Evolutionary conservation across 2,797 vertebrate species (phyloP), one percentile per base, ranked within the genome.

Genomic region (Hapalemur alaotrensis): DNA sequence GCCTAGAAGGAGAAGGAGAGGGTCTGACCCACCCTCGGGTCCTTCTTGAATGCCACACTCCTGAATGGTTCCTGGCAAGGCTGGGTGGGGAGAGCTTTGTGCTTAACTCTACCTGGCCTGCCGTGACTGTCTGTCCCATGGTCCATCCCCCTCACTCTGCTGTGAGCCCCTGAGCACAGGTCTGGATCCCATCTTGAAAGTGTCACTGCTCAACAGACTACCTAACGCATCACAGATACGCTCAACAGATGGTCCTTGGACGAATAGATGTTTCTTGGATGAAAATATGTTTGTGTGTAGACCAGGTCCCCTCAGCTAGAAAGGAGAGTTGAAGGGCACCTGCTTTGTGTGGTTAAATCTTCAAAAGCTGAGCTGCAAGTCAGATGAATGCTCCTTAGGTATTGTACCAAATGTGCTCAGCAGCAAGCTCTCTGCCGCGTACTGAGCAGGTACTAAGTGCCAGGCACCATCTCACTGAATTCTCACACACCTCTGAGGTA

Each of bases 91-190:
- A 63, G 30, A 38, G 9, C 41, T 69, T 20, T 18, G 38, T 46
- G 48, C 48, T 65, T 32, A 5, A 18, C 23, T 30, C 50, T 25
- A n/a, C 17, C 80, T 43, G 20, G 18, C 50, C 6, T 3, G 20
- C 38, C 38, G 8, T 57, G 72, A 50, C 41, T 18, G 0, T 48
- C 11, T 83, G 25, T 43, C n/a, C 46, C 18, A 4, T 12, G 13
- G 13, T 32, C 20, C 22, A 10, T 3, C 41, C 8, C 5, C 9
- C 12, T 20, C 0, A 0, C 35, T 50, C 23, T 59, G 2, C 32
- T 18, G 30, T 46, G 13, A 87, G 41, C 38, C 83, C 30, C 32
- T 2, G 18, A 59, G 88, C 50, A 52, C 84, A 79, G 81, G 57
- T 50, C 57, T 41, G 54, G 38, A 7, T 35, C 35, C 46, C 41